Percentiles rank a stretch among this genome's conserved stretches.
phyloP scores from a whole-genome alignment of 2,797 vertebrate species.

The Graptemys geographica region DNA sequence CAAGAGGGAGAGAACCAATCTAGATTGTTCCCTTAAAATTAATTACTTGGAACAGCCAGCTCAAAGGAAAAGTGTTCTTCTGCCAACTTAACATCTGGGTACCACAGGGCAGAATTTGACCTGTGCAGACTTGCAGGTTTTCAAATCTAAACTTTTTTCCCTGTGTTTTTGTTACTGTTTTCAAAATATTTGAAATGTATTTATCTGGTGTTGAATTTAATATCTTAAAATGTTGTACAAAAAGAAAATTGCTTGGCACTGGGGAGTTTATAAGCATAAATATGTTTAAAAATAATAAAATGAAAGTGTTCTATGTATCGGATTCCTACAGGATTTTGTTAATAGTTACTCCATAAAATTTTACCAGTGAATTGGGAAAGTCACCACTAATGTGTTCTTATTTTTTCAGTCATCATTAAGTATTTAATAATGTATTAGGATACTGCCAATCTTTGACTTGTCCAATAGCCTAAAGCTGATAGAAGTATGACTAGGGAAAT shows the following conservation, averaged over 20 bases:
- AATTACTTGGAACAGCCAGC: background rate
- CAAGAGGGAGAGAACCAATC: background rate
- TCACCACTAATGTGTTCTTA: background rate
- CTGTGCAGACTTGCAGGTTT: background rate
- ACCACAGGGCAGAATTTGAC: background rate
- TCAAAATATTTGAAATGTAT: background rate
- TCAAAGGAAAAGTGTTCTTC: background rate
- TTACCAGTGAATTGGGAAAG: conserved; percentile 11
- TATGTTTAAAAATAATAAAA: conserved; percentile 42
- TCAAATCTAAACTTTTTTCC: background rate
- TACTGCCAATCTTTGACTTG: conserved; percentile 21
- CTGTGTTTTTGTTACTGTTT: background rate
- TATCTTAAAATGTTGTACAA: background rate
- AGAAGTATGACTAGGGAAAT: background rate
- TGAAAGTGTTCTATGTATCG: conserved; percentile 23
- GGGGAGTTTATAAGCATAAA: conserved; percentile 24
- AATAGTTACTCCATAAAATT: conserved; percentile 17
- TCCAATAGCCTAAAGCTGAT: conserved; percentile 24
- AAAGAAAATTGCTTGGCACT: background rate
- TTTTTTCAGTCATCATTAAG: conserved; percentile 38
- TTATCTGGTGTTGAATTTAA: background rate
- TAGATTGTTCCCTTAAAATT: background rate
- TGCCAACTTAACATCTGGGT: background rate
- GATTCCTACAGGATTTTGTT: conserved; percentile 20
- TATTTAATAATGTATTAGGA: conserved; percentile 36